phyloP scores from a whole-genome alignment of 2,797 vertebrate species.

The Morus bassanus region DNA sequence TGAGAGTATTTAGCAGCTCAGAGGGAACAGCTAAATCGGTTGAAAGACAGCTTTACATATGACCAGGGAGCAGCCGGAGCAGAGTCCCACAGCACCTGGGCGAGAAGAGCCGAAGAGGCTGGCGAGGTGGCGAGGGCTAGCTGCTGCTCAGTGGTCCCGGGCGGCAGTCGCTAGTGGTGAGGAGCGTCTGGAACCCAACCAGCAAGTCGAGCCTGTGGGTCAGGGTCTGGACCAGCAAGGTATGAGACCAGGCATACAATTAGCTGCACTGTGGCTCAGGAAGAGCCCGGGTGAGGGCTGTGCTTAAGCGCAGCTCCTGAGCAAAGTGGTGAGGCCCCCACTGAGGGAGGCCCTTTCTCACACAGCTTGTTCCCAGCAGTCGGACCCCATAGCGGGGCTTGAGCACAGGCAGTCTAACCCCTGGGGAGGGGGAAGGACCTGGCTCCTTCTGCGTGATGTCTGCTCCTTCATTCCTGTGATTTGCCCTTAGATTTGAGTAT shows the following conservation, averaged over 20 bases:
- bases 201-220: background rate
- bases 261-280: background rate
- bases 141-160: too few species aligned
- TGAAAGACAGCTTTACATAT: background rate
- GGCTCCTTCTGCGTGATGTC: rapidly evolving
- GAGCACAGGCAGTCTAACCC: background rate
- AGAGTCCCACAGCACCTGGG: background rate
- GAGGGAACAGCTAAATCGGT: background rate
- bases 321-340: background rate
- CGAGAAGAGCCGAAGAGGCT: background rate
- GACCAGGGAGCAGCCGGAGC: background rate
- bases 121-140: background rate
- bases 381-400: rapidly evolving
- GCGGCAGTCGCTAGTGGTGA: background rate
- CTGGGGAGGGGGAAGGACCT: background rate
- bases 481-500: background rate
- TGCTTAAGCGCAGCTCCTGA: background rate
- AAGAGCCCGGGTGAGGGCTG: background rate
- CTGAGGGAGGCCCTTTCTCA: background rate
- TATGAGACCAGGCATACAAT: rapidly evolving
- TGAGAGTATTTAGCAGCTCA: background rate
- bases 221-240: background rate
- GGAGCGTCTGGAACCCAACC: background rate
- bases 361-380: background rate
- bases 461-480: background rate